Conservation (phyloP, 1,140 invertebrate species). For the Potamilus streckersoni region DNA sequence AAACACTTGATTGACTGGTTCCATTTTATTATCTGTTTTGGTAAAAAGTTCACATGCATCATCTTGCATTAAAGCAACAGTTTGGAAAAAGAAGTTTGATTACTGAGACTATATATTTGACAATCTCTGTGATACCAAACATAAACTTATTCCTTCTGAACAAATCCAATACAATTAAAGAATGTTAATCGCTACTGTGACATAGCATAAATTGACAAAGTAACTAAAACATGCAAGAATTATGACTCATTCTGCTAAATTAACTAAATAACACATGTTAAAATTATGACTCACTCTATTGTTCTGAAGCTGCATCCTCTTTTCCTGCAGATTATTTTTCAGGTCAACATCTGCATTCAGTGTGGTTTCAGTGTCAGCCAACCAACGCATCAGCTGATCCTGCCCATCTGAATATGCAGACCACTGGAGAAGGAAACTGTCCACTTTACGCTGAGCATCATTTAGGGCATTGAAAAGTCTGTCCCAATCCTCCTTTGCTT, state of each 20-base stretch:
- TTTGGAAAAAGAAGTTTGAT: too few species aligned
- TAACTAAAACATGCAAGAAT: not conserved
- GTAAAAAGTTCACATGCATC: too few species aligned
- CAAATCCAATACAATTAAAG: too few species aligned
- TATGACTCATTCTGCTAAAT: slow-evolving; percentile 72
- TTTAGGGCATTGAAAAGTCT: slow-evolving; percentile 82
- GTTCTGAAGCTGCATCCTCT: slow-evolving; percentile 86
- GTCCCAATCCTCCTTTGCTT: slow-evolving; percentile 83
- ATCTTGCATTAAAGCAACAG: too few species aligned
- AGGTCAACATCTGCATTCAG: slow-evolving; percentile 77
- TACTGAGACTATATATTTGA: too few species aligned
- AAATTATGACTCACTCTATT: slow-evolving; percentile 74
- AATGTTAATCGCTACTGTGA: too few species aligned
- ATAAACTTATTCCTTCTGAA: too few species aligned
- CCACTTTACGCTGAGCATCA: slow-evolving; percentile 70
- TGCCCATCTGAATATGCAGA: slow-evolving; percentile 81
- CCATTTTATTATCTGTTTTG: too few species aligned
- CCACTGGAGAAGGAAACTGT: slow-evolving; percentile 64
- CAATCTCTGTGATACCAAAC: too few species aligned
- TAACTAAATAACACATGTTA: not conserved
- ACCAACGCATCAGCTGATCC: slow-evolving; percentile 81
- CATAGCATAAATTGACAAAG: too few species aligned
- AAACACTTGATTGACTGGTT: too few species aligned
- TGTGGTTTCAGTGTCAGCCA: slow-evolving; percentile 86
- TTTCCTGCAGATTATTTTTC: slow-evolving; percentile 84